phyloP scores from a whole-genome alignment of 2,113 vertebrate genomes.

The Machaerirhynchus nigripectus region DNA sequence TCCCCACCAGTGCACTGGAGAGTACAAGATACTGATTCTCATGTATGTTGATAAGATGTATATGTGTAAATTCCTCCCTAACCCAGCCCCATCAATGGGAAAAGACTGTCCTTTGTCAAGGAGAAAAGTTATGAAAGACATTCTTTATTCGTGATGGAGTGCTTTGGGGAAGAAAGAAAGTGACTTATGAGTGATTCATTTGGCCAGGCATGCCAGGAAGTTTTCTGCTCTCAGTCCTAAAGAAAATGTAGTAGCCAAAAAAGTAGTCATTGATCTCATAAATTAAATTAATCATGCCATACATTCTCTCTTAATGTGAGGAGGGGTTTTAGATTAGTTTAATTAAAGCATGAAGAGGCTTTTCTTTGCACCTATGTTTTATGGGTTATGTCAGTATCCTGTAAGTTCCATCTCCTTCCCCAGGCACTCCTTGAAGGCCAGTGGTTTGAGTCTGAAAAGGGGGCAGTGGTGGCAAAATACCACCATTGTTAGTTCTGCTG shows the following conservation, averaged over 20 bases:
- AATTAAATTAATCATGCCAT: background rate
- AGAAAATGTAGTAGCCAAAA: background rate
- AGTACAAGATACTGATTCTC: background rate
- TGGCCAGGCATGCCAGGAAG: conserved; percentile 36
- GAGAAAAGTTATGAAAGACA: conserved; percentile 54
- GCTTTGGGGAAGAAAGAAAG: conserved; percentile 40
- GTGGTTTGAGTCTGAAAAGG: background rate
- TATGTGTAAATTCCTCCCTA: background rate
- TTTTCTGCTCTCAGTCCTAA: conserved; percentile 24
- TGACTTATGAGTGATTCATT: conserved; percentile 19
- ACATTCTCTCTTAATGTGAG: background rate
- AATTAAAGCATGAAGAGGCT: background rate
- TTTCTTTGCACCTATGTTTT: background rate
- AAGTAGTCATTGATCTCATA: background rate
- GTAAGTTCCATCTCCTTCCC: background rate
- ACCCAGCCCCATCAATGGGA: background rate
- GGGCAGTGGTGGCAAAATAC: conserved; percentile 22
- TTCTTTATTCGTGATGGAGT: conserved; percentile 41
- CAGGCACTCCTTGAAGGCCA: background rate
- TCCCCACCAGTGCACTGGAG: background rate
- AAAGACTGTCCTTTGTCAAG: conserved; percentile 40
- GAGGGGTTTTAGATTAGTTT: background rate
- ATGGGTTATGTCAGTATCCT: background rate
- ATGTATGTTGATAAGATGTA: background rate
- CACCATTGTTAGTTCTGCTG: conserved; percentile 41